Evolutionary conservation across 2,797 vertebrate species (phyloP).

Genomic region (Synanceia verrucosa): DNA sequence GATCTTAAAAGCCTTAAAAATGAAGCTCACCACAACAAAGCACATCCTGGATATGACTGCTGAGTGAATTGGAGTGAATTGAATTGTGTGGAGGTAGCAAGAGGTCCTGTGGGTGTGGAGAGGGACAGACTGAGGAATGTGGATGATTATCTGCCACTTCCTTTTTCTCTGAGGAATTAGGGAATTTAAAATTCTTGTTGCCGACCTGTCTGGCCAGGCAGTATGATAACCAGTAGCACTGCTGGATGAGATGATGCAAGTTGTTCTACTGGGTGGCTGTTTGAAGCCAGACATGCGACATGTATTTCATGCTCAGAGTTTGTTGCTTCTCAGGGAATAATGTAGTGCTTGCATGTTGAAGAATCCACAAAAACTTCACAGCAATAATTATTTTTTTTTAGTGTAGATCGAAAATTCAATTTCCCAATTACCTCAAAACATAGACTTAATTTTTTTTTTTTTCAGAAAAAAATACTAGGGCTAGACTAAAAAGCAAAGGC

Average conservation of each 20-base stretch:
- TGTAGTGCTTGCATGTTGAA: slow-evolving; percentile 71
- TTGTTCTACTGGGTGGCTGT: slow-evolving; percentile 25
- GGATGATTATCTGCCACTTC: slow-evolving; percentile 60
- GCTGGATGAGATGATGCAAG: slow-evolving; percentile 6
- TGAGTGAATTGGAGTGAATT: slow-evolving; percentile 22
- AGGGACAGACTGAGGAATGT: slow-evolving; percentile 67
- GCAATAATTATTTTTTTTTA: slow-evolving; percentile 38
- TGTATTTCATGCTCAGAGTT: too few relatives aligned
- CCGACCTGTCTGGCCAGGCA: slow-evolving; percentile 29
- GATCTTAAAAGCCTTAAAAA: slow-evolving; percentile 20
- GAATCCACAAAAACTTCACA: slow-evolving; percentile 47
- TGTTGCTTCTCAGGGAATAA: slow-evolving; percentile 63
- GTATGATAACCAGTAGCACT: not conserved
- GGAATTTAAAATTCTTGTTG: slow-evolving; percentile 47
- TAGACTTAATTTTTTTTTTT: not conserved
- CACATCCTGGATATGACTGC: slow-evolving; percentile 44
- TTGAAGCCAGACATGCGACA: slow-evolving; percentile 40
- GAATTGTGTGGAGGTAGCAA: slow-evolving; percentile 45
- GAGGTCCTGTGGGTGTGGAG: slow-evolving; percentile 57
- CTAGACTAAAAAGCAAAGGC: not conserved
- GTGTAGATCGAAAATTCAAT: too few relatives aligned
- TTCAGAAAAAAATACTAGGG: not conserved
- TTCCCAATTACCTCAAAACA: not conserved
- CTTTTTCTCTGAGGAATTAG: slow-evolving; percentile 44
- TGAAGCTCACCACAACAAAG: slow-evolving; percentile 30